Evolutionary conservation across 2,113 vertebrate genomes (phyloP).

Genomic region (Chloropsis cyanopogon): DNA sequence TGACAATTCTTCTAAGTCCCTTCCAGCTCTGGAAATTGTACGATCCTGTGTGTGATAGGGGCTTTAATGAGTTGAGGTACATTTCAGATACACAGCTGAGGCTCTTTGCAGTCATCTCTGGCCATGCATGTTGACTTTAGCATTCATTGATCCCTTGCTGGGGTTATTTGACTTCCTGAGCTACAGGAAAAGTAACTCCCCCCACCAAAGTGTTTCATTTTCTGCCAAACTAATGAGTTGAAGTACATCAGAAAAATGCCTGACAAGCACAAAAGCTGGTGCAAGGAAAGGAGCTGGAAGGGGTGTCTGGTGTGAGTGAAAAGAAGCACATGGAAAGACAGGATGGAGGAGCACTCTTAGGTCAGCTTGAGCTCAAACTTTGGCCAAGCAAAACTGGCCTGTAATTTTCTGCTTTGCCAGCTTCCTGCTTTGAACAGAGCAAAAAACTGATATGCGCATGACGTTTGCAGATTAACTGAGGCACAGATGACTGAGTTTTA

Average conservation of each 20-base stretch:
- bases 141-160: neutral
- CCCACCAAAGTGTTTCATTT: neutral
- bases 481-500: neutral
- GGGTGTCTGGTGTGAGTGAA: neutral
- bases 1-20: neutral
- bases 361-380: neutral
- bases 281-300: neutral
- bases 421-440: neutral
- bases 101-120: neutral
- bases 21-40: neutral
- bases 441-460: neutral
- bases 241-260: neutral
- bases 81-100: neutral
- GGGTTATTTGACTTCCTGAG: neutral
- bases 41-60: neutral
- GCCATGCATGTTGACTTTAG: neutral
- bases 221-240: neutral
- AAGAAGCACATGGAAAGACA: neutral
- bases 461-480: neutral
- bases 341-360: neutral
- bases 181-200: neutral
- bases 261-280: neutral
- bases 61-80: neutral
- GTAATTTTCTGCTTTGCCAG: neutral
- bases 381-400: neutral